These are phyloP conservation scores for Limnephilus rhombicus DNA, from an alignment of 2,888 invertebrate species.

Conservation along the genomic window DNA sequence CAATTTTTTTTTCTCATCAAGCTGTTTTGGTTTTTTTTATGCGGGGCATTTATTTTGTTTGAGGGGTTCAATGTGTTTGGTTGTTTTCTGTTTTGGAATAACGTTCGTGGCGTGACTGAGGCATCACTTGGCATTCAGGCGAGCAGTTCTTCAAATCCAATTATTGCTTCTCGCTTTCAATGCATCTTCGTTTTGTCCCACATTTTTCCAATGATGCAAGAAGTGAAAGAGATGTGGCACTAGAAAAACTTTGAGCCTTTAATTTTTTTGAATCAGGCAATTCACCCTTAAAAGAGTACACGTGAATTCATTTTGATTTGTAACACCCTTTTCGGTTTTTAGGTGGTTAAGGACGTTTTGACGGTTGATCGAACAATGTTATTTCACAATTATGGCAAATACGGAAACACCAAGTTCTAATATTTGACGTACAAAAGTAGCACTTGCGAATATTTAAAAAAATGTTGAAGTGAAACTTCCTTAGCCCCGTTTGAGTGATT, in stretches of 20 bases:
- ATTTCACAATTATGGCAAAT: too few species aligned
- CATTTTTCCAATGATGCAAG: conserved; percentile 55
- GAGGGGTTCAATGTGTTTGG: not conserved
- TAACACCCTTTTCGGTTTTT: too few species aligned
- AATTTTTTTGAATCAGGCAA: too few species aligned
- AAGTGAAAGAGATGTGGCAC: not conserved
- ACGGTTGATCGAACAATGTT: too few species aligned
- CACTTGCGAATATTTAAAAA: too few species aligned
- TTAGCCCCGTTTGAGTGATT: too few species aligned
- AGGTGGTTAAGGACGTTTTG: too few species aligned
- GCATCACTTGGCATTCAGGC: conserved; percentile 64
- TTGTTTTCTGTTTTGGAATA: conserved; percentile 12
- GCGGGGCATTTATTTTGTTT: conserved; percentile 4
- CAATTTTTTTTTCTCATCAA: not conserved
- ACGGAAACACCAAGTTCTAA: too few species aligned
- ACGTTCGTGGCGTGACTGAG: conserved; percentile 9
- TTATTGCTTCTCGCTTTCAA: conserved; percentile 66
- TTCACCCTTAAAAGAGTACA: too few species aligned
- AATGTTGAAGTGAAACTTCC: too few species aligned
- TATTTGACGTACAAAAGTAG: too few species aligned
- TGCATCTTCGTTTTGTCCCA: conserved; percentile 66
- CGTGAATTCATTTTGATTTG: too few species aligned
- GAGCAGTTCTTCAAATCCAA: conserved; percentile 66
- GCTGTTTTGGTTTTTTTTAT: not conserved
- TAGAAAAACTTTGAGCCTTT: not conserved